A percentile compares a stretch with the other conserved stretches of the same genome.
phyloP scores from a whole-genome alignment of 2,888 invertebrate species.

The Drosophila incognita region DNA sequence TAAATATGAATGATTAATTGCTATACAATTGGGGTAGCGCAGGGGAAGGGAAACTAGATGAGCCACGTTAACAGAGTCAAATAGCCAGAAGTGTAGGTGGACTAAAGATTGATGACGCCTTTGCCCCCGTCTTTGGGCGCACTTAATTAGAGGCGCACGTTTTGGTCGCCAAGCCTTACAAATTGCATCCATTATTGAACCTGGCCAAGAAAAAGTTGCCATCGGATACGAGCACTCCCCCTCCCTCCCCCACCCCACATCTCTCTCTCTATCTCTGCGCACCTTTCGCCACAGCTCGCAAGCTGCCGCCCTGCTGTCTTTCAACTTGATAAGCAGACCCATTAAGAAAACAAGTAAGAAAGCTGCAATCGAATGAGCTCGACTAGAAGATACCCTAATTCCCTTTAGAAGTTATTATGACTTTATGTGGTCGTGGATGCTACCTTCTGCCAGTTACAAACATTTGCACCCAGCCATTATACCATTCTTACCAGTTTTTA shows the following conservation, averaged over 20 bases:
- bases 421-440: too few relatives aligned
- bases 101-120: slow-evolving; percentile 67
- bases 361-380: neutral
- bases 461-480: neutral
- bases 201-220: slow-evolving; percentile 6
- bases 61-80: slow-evolving; percentile 33
- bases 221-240: neutral
- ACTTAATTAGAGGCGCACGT: slow-evolving; percentile 72
- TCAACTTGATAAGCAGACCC: slow-evolving; percentile 75
- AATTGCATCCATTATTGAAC: slow-evolving; percentile 64
- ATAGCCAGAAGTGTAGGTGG: slow-evolving; percentile 31
- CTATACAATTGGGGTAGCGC: slow-evolving; percentile 41
- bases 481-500: neutral
- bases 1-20: slow-evolving; percentile 78
- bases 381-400: neutral
- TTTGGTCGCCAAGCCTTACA: slow-evolving; percentile 55
- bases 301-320: slow-evolving; percentile 56
- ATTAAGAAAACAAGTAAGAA: slow-evolving; percentile 49
- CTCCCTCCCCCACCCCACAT: neutral
- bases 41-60: slow-evolving; percentile 25
- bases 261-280: neutral
- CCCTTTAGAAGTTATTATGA: neutral
- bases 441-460: neutral
- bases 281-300: neutral
- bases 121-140: slow-evolving; percentile 1